Evolutionary conservation across 1,140 invertebrate species (phyloP).

Genomic region (Listronotus oregonensis): DNA sequence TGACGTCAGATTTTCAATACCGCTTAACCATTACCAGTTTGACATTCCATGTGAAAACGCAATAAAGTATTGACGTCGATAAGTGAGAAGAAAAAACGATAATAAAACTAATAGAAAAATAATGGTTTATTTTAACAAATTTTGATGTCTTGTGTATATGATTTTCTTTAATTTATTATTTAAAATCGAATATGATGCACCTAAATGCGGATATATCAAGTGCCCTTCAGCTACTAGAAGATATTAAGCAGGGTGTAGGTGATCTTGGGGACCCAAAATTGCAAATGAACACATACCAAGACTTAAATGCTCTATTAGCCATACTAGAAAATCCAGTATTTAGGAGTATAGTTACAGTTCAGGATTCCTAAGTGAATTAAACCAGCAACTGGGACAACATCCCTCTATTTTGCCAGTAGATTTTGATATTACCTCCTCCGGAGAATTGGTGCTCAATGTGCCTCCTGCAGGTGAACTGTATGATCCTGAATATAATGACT

Average conservation of each 20-base stretch:
- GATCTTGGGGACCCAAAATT: slow-evolving; percentile 74
- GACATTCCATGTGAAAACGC: too few species aligned
- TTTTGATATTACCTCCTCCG: slow-evolving; percentile 84
- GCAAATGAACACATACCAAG: slow-evolving; percentile 76
- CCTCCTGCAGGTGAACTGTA: slow-evolving; percentile 59
- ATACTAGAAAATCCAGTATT: slow-evolving; percentile 92
- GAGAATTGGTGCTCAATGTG: slow-evolving; percentile 68
- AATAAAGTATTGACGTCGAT: too few species aligned
- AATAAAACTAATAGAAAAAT: too few species aligned
- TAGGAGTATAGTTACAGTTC: slow-evolving; percentile 87
- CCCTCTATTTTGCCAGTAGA: slow-evolving; percentile 90
- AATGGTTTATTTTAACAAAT: too few species aligned
- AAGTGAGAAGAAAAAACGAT: too few species aligned
- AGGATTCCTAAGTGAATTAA: slow-evolving; percentile 84
- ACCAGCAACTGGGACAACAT: slow-evolving; percentile 81
- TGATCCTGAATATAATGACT: slow-evolving; percentile 54
- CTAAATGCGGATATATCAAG: slow-evolving; percentile 67
- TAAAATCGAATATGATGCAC: slow-evolving; percentile 45
- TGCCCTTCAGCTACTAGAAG: slow-evolving; percentile 78
- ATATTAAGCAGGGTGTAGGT: slow-evolving; percentile 76
- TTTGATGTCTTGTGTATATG: too few species aligned
- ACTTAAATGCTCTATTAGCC: slow-evolving; percentile 84
- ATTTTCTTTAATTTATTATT: too few species aligned
- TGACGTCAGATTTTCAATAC: too few species aligned
- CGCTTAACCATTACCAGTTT: too few species aligned